Percentiles rank a stretch among this genome's conserved stretches.
phyloP scores from a whole-genome alignment of 2,797 vertebrate species.

The Tarsius wallacei region DNA sequence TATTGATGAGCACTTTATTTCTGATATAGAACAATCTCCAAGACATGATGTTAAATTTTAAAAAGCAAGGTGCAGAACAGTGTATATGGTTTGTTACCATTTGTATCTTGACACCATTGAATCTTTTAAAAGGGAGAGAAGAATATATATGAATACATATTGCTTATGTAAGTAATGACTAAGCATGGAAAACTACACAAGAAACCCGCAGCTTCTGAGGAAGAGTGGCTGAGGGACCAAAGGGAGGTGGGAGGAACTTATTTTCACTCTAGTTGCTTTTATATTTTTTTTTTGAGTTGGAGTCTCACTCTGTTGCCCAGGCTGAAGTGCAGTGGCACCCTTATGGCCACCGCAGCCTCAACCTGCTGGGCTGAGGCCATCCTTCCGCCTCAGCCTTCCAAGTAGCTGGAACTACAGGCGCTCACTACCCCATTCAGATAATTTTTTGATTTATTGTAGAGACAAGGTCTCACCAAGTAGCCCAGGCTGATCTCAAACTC shows the following conservation, averaged over 20 bases:
- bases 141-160: neutral
- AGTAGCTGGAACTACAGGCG: no score
- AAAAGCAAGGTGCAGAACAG: neutral
- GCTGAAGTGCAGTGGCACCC: no score
- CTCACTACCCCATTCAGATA: no score
- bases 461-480: no score
- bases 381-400: no score
- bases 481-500: no score
- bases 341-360: no score
- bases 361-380: no score
- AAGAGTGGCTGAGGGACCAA: neutral
- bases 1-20: neutral
- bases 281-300: neutral
- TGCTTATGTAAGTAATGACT: neutral
- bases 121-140: neutral
- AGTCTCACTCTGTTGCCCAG: no score
- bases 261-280: neutral
- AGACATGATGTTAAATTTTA: neutral
- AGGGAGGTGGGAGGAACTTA: neutral
- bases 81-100: neutral
- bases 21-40: neutral
- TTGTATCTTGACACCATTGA: neutral
- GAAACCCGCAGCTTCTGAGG: neutral
- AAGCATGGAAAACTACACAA: neutral
- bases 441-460: no score